phyloP scores from a whole-genome alignment of 2,797 vertebrate species.

The Coccyzus lansbergi region DNA sequence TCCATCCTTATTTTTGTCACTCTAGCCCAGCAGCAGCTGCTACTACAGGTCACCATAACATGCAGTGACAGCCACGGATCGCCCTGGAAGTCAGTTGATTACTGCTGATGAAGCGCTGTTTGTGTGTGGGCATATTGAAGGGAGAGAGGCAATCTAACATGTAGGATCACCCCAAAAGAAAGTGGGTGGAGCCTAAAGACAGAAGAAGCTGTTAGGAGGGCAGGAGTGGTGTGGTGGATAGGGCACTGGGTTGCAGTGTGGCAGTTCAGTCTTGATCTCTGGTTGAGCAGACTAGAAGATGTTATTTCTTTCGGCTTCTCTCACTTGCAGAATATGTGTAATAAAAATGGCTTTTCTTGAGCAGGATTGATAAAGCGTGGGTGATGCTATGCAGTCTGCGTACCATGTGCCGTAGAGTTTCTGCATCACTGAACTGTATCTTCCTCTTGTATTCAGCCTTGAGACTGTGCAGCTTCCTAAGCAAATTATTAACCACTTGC shows the following conservation, averaged over 20 bases:
- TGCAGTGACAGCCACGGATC: not conserved
- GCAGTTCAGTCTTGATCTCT: not conserved
- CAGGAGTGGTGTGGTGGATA: too few species aligned
- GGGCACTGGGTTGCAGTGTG: not conserved
- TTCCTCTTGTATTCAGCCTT: not conserved
- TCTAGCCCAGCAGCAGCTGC: not conserved
- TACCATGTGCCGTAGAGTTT: not conserved
- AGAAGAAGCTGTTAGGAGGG: not conserved
- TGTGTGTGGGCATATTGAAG: not conserved
- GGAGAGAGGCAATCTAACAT: not conserved
- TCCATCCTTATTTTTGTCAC: not conserved
- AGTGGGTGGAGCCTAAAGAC: accelerated
- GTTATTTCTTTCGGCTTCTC: not conserved
- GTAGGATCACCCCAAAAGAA: not conserved
- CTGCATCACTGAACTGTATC: not conserved
- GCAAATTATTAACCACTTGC: not conserved
- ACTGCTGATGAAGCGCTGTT: not conserved
- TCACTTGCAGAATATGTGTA: not conserved
- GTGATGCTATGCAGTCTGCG: not conserved
- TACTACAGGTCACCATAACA: not conserved
- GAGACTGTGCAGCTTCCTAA: not conserved
- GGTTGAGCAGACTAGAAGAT: not conserved
- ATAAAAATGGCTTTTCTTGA: not conserved
- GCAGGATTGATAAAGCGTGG: not conserved
- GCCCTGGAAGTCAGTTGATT: not conserved